Conservation (phyloP, 2,797 vertebrate species). For the Lutjanus campechanus region DNA sequence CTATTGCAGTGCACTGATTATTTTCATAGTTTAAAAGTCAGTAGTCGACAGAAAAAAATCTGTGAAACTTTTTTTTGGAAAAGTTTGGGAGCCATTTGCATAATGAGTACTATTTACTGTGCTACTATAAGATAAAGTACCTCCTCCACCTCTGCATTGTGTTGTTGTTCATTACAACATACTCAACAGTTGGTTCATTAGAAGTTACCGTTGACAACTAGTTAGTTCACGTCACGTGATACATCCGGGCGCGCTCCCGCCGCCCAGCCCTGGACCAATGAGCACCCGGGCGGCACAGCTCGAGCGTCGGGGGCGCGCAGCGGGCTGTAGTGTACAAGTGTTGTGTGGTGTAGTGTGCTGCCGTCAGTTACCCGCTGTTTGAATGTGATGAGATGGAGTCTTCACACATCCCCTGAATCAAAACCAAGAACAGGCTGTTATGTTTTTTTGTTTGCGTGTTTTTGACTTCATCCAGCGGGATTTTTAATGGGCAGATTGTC, state of each 20-base stretch:
- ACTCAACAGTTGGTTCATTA: conserved; percentile 68
- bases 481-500: background rate
- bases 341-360: background rate
- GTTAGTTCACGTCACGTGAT: conserved; percentile 72
- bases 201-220: conserved; percentile 41
- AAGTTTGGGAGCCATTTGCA: too few species aligned
- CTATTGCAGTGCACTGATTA: too few species aligned
- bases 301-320: conserved; percentile 64
- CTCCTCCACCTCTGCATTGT: background rate
- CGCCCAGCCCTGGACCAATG: conserved; percentile 62
- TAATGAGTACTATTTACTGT: too few species aligned
- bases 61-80: too few species aligned
- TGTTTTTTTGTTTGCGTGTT: too few species aligned
- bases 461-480: conserved; percentile 4
- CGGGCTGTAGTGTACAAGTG: conserved; percentile 34
- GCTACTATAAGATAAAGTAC: too few species aligned
- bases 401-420: background rate
- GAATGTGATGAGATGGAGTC: background rate
- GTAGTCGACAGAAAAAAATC: too few species aligned
- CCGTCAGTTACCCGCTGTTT: conserved; percentile 36
- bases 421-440: background rate
- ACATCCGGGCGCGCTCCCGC: conserved; percentile 73
- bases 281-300: conserved; percentile 43
- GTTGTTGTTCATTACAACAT: background rate
- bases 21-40: too few species aligned